Percentiles rank a stretch among this genome's conserved stretches.
Conservation (phyloP, 2,888 invertebrate species). For the Pharmacophagus antenor region DNA sequence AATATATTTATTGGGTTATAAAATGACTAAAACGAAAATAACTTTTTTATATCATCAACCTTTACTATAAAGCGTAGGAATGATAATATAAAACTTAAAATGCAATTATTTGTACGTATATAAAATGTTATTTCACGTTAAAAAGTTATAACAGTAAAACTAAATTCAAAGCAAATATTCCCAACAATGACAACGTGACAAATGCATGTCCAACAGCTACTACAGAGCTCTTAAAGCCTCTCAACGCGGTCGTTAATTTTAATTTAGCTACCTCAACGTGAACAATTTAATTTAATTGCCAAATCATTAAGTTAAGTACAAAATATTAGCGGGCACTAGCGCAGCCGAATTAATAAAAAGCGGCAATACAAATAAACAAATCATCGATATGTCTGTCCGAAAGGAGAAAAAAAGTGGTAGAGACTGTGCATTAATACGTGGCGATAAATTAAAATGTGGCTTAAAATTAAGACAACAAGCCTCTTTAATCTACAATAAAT, state of each 20-base stretch:
- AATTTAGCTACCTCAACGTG: conserved; percentile 76
- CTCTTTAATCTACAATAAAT: conserved; percentile 82
- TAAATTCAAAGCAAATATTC: conserved; percentile 30
- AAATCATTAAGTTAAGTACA: conserved; percentile 80
- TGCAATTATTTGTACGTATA: background rate
- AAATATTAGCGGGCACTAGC: conserved; percentile 76
- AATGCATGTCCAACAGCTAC: conserved; percentile 46
- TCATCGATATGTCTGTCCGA: conserved; percentile 67
- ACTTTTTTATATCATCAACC: too few species aligned
- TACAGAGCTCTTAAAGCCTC: conserved; percentile 58
- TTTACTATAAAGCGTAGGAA: background rate
- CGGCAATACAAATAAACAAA: conserved; percentile 69
- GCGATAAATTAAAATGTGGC: conserved; percentile 78
- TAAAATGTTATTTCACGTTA: background rate
- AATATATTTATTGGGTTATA: too few species aligned
- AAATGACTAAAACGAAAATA: too few species aligned
- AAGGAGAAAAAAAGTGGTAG: conserved; percentile 64
- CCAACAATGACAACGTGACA: conserved; percentile 31
- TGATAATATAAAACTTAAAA: background rate
- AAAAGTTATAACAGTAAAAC: conserved; percentile 6
- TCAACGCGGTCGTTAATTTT: conserved; percentile 67
- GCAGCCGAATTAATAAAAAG: conserved; percentile 64
- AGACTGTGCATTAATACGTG: conserved; percentile 72
- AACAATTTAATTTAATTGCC: conserved; percentile 80
- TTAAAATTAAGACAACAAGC: conserved; percentile 82